Evolutionary conservation across 2,113 vertebrate species (phyloP).

Genomic region (Lophotis ruficrista): DNA sequence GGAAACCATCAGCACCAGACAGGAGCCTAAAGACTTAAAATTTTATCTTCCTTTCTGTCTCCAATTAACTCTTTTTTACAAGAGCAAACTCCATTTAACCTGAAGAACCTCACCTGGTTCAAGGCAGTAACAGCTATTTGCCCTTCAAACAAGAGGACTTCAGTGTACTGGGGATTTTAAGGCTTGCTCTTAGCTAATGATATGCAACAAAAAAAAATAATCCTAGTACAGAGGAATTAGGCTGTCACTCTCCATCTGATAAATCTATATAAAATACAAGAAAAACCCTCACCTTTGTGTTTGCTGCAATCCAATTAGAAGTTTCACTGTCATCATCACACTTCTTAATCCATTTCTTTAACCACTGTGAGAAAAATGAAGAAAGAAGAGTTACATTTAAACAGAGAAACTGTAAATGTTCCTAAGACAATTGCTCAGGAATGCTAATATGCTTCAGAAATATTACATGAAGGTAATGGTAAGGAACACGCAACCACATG

Average conservation of each 20-base stretch:
- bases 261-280: not conserved
- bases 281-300: slow-evolving; percentile 89
- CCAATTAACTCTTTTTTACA: not conserved
- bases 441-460: no score
- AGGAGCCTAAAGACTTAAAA: not conserved
- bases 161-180: not conserved
- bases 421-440: not conserved
- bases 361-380: slow-evolving; percentile 82
- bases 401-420: not conserved
- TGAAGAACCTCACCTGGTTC: not conserved
- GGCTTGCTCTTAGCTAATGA: not conserved
- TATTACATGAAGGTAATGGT: not conserved
- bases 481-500: not conserved
- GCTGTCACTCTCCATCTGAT: not conserved
- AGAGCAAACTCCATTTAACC: not conserved
- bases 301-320: slow-evolving; percentile 99
- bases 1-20: not conserved
- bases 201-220: not conserved
- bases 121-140: not conserved
- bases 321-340: slow-evolving; percentile 99
- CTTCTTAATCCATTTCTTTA: slow-evolving; percentile 99
- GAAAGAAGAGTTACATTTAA: not conserved
- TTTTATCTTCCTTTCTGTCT: not conserved
- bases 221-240: not conserved
- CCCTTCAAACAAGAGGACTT: not conserved